phyloP scores from a whole-genome alignment of 1,140 invertebrate genomes.

The Diachasmimorpha longicaudata region DNA sequence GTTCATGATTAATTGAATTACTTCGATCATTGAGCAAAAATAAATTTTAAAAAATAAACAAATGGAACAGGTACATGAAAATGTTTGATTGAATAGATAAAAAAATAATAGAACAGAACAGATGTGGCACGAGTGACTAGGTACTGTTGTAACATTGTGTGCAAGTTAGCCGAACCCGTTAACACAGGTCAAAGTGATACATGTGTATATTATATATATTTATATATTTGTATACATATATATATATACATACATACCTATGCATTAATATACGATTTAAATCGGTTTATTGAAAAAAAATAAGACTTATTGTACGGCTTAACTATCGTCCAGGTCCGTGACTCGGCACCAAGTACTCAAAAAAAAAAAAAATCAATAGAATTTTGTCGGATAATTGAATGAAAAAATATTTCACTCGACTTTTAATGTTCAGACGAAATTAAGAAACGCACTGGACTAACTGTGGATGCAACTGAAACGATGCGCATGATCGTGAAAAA shows the following conservation, averaged over 20 bases:
- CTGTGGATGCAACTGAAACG: not conserved
- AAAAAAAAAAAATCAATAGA: not conserved
- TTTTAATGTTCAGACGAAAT: not conserved
- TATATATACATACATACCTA: constrained; percentile 20
- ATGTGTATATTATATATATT: constrained; percentile 24
- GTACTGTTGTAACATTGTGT: constrained; percentile 15
- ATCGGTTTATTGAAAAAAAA: not conserved
- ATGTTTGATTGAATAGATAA: not conserved
- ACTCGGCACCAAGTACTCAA: not conserved
- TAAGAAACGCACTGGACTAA: not conserved
- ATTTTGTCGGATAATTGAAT: not conserved
- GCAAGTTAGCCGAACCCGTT: constrained; percentile 8
- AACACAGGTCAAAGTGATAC: constrained; percentile 13
- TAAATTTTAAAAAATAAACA: no score
- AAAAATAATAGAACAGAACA: not conserved
- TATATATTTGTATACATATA: constrained; percentile 29
- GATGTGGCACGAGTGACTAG: constrained; percentile 27
- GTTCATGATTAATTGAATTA: constrained; percentile 24
- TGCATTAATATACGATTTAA: not conserved
- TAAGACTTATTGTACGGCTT: not conserved
- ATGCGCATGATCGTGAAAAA: not conserved
- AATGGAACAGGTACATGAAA: constrained; percentile 6
- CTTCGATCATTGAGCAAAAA: not conserved
- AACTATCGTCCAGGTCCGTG: not conserved
- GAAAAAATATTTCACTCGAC: not conserved